Conservation (phyloP, 2,797 vertebrate species). For the Pseudochirops corinnae region DNA sequence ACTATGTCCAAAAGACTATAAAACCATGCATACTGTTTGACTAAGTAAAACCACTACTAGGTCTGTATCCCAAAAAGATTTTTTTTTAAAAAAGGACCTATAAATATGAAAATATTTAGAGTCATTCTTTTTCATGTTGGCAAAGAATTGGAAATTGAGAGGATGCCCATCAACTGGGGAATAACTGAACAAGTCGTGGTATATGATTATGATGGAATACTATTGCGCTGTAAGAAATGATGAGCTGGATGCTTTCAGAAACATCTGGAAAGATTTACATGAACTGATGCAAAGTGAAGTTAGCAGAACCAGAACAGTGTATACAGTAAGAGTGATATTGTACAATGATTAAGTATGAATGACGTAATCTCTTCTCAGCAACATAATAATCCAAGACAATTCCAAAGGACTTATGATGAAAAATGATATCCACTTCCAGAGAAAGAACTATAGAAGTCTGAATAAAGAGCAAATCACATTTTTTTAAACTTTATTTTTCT, state of each 20-base stretch:
- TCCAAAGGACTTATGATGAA: neutral
- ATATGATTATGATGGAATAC: neutral
- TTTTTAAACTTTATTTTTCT: neutral
- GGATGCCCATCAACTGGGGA: no score
- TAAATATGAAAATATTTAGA: neutral
- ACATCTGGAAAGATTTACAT: neutral
- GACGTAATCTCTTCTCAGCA: neutral
- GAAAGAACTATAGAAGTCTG: neutral
- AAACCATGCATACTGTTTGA: no score
- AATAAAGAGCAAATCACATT: neutral
- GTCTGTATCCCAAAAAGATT: neutral
- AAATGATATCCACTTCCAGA: neutral
- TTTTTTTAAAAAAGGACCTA: neutral
- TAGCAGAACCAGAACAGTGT: neutral
- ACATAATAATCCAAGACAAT: neutral
- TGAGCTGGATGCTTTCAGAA: neutral
- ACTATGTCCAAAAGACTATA: neutral
- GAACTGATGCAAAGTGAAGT: neutral
- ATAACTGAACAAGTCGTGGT: no score
- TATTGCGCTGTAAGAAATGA: neutral
- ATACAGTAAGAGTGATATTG: neutral
- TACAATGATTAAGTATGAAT: neutral
- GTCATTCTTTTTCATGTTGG: neutral
- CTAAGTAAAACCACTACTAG: neutral
- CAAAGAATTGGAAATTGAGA: neutral